phyloP scores from a whole-genome alignment of 2,797 vertebrate species.

The Helicolenus hilgendorfi region DNA sequence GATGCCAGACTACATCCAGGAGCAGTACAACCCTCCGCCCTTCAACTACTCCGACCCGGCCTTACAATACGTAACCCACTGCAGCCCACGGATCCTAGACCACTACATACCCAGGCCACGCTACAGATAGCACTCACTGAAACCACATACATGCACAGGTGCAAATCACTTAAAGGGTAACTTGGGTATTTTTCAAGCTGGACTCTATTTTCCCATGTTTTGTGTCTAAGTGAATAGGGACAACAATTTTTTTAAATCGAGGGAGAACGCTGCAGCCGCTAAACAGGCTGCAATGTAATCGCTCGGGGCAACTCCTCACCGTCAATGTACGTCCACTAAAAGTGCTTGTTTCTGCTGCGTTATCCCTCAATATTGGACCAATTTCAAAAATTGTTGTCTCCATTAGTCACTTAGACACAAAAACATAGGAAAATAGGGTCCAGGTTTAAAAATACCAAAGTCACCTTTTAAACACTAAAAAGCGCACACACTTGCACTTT shows the following conservation, averaged over 20 bases:
- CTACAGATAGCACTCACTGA: conserved; percentile 57
- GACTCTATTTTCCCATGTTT: neutral
- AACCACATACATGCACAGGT: neutral
- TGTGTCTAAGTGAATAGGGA: neutral
- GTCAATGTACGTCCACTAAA: neutral
- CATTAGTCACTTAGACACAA: no score
- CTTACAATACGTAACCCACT: conserved; percentile 89
- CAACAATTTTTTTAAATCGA: neutral
- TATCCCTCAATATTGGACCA: neutral
- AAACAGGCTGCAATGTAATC: neutral
- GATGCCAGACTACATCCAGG: conserved; percentile 81
- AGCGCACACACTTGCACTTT: conserved; percentile 4
- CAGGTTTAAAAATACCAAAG: neutral
- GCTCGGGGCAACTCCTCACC: accelerated
- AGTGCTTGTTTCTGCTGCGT: neutral
- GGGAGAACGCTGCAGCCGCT: neutral
- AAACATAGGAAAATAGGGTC: neutral
- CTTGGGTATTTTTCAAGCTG: neutral
- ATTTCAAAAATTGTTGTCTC: neutral
- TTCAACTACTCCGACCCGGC: conserved; percentile 88
- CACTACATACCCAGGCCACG: conserved; percentile 72
- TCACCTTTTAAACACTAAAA: neutral
- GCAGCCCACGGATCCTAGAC: conserved; percentile 87
- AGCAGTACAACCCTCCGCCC: conserved; percentile 79
- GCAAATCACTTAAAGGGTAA: neutral